phyloP scores from a whole-genome alignment of 1,140 invertebrate species.

The Oryctes rhinoceros region DNA sequence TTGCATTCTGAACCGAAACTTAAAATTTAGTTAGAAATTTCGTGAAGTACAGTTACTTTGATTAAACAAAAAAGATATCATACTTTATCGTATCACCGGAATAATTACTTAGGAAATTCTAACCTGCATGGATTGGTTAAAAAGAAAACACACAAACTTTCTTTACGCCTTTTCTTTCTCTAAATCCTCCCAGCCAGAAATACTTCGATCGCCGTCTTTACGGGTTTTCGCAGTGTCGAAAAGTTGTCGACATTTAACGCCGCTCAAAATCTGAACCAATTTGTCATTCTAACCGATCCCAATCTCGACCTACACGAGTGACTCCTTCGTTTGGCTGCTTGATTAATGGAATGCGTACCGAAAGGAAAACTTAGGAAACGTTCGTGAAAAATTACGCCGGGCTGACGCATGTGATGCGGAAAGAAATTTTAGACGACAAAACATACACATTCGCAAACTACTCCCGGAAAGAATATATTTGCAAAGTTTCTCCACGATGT shows the following conservation, averaged over 20 bases:
- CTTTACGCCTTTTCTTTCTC: too few species aligned
- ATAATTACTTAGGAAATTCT: too few species aligned
- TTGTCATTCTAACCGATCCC: conserved; percentile 19
- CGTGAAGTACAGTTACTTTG: too few species aligned
- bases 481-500: background rate
- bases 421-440: background rate
- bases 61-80: too few species aligned
- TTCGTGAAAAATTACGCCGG: conserved; percentile 21
- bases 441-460: background rate
- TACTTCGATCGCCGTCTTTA: conserved; percentile 5
- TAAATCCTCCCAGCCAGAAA: background rate
- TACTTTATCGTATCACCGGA: too few species aligned
- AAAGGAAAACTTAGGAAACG: conserved; percentile 32
- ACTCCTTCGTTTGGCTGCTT: conserved; percentile 22
- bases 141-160: too few species aligned
- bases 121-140: too few species aligned
- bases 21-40: too few species aligned
- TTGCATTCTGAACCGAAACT: too few species aligned
- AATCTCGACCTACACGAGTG: conserved; percentile 24
- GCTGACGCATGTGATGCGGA: background rate
- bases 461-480: conserved; percentile 23
- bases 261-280: conserved; percentile 26
- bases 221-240: background rate
- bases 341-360: conserved; percentile 17
- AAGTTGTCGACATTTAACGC: conserved; percentile 32